phyloP scores from a whole-genome alignment of 2,888 invertebrate genomes.

The Norana najaformis region DNA sequence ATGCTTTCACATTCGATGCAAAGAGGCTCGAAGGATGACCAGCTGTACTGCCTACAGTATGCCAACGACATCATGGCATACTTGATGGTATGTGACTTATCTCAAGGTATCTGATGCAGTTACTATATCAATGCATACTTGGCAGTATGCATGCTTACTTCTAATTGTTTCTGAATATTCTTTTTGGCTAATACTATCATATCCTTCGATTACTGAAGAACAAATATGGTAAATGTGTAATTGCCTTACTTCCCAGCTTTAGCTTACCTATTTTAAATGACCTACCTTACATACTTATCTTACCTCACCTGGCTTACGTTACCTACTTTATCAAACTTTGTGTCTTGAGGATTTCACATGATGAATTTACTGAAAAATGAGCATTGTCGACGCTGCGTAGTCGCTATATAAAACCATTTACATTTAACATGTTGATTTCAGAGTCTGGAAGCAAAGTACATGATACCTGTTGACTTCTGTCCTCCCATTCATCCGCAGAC shows the following conservation, averaged over 20 bases:
- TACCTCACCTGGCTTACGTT: neutral
- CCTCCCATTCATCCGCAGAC: neutral
- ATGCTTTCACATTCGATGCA: neutral
- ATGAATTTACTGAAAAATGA: neutral
- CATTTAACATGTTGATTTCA: neutral
- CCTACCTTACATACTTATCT: neutral
- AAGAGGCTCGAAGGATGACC: conserved; percentile 3
- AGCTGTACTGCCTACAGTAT: conserved; percentile 26
- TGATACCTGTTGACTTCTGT: neutral
- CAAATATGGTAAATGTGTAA: too few relatives aligned
- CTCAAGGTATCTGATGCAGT: neutral
- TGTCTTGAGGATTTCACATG: neutral
- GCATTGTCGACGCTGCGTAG: too few relatives aligned
- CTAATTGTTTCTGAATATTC: too few relatives aligned
- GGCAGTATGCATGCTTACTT: too few relatives aligned
- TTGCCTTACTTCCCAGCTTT: too few relatives aligned
- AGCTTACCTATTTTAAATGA: too few relatives aligned
- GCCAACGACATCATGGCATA: conserved; percentile 25
- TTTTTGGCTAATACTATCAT: neutral
- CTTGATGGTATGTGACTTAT: neutral
- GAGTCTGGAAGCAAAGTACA: conserved; percentile 24
- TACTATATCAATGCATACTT: neutral
- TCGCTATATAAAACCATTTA: too few relatives aligned
- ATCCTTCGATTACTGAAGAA: too few relatives aligned
- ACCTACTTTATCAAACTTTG: neutral